A percentile compares a stretch with the other conserved stretches of the same genome.
phyloP scores from a whole-genome alignment of 2,888 invertebrate genomes.

The Pristionchus fissidentatus region DNA sequence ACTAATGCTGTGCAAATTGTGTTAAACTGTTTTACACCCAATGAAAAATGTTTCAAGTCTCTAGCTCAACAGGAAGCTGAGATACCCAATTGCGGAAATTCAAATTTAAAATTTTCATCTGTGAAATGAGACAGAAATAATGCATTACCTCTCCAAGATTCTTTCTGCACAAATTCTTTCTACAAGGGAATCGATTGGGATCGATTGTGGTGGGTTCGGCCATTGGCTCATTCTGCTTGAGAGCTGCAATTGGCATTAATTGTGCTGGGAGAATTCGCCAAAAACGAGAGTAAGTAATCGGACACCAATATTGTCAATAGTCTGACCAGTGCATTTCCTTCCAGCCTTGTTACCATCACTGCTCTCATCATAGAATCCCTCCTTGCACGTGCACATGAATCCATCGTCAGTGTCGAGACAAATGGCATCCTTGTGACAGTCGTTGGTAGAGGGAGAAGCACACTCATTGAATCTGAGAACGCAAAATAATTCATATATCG shows the following conservation, averaged over 20 bases:
- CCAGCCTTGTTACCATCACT: conserved; percentile 65
- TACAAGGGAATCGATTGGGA: conserved; percentile 63
- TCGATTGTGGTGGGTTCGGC: conserved; percentile 55
- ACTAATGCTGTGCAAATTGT: neutral
- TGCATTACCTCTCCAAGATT: conserved; percentile 61
- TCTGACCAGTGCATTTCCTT: conserved; percentile 67
- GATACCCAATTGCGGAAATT: too few relatives aligned
- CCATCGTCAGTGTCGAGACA: conserved; percentile 74
- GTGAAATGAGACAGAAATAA: too few relatives aligned
- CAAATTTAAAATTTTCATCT: neutral
- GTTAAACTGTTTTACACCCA: neutral
- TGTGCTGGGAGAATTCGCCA: too few relatives aligned
- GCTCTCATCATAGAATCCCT: conserved; percentile 69
- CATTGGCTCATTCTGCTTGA: conserved; percentile 16
- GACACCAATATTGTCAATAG: conserved; percentile 41
- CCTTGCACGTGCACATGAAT: conserved; percentile 61
- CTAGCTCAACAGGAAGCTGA: too few relatives aligned
- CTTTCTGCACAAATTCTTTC: conserved; percentile 58
- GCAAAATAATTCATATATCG: neutral
- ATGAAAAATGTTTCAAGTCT: neutral
- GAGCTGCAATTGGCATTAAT: conserved; percentile 15
- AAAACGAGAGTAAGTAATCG: neutral
- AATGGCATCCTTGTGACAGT: conserved; percentile 69
- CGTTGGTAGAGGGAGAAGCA: conserved; percentile 58
- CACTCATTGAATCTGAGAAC: conserved; percentile 53